Conservation (phyloP, 1,140 invertebrate genomes). For the Portunus trituberculatus region DNA sequence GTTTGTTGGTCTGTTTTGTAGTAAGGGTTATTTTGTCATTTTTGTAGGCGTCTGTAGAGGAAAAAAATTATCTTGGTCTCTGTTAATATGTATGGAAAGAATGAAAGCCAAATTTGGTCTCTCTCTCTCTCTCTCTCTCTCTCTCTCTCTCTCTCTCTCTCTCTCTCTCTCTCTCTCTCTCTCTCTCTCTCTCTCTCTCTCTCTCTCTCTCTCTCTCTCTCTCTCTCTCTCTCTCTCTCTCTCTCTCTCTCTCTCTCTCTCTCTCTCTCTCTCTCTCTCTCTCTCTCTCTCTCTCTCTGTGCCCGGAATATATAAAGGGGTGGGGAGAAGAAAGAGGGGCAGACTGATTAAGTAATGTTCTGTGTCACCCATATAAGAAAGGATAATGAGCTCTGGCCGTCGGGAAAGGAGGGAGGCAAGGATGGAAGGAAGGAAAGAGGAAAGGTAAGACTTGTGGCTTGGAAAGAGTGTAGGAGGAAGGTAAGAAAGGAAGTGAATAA, state of each 20-base stretch:
- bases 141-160: neutral
- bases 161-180: constrained; percentile 1
- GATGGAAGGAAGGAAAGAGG: neutral
- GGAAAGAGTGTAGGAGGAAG: neutral
- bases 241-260: constrained; percentile 28
- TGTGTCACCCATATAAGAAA: too few relatives aligned
- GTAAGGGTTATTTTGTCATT: too few relatives aligned
- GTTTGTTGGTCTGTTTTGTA: neutral
- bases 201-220: constrained; percentile 12
- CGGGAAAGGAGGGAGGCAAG: neutral
- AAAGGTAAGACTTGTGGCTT: neutral
- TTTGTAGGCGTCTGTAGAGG: too few relatives aligned
- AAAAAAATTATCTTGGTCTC: too few relatives aligned
- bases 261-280: constrained; percentile 36
- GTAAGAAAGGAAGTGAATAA: neutral
- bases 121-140: neutral
- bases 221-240: constrained; percentile 30
- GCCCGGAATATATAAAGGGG: neutral
- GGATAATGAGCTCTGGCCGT: neutral
- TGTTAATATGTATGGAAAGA: too few relatives aligned
- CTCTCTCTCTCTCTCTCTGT: constrained; percentile 31
- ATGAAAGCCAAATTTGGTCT: neutral
- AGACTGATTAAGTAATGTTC: too few relatives aligned
- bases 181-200: neutral
- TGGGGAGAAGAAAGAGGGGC: too few relatives aligned